Conservation (phyloP, 2,888 invertebrate species). For the Campoplex nolae region DNA sequence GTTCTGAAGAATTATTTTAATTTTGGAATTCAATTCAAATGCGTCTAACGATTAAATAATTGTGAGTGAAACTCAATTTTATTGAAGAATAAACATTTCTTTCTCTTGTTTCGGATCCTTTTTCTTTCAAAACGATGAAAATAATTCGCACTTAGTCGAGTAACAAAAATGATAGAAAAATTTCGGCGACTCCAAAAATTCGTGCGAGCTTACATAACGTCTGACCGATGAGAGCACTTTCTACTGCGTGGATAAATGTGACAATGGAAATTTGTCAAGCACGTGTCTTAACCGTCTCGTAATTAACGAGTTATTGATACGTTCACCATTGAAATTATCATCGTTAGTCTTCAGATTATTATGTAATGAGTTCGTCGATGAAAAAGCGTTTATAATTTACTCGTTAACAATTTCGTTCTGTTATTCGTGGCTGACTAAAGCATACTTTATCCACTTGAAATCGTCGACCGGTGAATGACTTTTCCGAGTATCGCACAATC, state of each 20-base stretch:
- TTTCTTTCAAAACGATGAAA: no score
- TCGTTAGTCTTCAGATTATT: neutral
- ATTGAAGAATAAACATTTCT: no score
- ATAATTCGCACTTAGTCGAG: no score
- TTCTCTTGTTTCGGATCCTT: no score
- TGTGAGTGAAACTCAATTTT: no score
- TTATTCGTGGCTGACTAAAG: constrained; percentile 6
- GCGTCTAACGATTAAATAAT: no score
- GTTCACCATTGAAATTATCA: constrained; percentile 1
- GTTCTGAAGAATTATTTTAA: no score
- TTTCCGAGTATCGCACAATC: neutral
- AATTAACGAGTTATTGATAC: neutral
- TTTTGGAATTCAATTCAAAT: no score
- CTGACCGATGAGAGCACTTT: constrained; percentile 17
- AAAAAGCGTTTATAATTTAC: neutral
- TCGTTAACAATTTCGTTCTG: neutral
- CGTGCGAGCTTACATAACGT: neutral
- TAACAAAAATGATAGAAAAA: neutral
- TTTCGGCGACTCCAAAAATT: neutral
- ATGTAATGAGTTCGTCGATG: no score
- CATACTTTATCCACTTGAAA: constrained; percentile 17
- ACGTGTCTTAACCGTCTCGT: neutral
- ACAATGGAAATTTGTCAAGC: neutral
- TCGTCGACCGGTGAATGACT: neutral
- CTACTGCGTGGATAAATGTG: neutral